Conservation (phyloP, 2,888 invertebrate genomes). For the Tribolium freemani region DNA sequence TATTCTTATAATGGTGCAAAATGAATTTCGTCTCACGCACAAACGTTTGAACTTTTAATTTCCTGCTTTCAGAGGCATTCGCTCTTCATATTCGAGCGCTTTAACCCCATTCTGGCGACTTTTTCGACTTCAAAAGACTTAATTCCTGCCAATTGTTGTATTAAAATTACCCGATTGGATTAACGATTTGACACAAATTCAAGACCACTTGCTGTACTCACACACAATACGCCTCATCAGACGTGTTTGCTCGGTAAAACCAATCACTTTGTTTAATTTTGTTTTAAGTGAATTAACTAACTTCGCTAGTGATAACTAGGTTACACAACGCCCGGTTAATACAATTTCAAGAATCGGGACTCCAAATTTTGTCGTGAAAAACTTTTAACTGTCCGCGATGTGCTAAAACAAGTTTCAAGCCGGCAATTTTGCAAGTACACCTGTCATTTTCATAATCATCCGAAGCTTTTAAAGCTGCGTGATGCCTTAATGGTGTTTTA, state of each 20-base stretch:
- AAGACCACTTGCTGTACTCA: background rate
- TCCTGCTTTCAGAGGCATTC: constrained; percentile 60
- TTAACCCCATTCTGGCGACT: constrained; percentile 24
- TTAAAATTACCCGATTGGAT: constrained; percentile 9
- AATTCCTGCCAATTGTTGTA: constrained; percentile 15
- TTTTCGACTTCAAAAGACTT: constrained; percentile 13
- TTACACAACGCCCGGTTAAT: constrained; percentile 6
- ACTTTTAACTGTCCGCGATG: background rate
- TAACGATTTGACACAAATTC: background rate
- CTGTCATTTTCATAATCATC: background rate
- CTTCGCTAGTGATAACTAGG: constrained; percentile 41
- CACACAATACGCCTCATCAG: constrained; percentile 13
- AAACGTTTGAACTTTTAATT: constrained; percentile 63
- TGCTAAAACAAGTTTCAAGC: too few relatives aligned
- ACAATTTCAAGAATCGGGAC: background rate
- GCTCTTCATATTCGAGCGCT: constrained; percentile 38
- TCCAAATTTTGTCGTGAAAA: background rate
- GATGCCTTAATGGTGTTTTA: constrained; percentile 13
- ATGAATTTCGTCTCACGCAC: constrained; percentile 57
- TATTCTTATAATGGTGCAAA: constrained; percentile 49
- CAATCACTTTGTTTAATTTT: constrained; percentile 36
- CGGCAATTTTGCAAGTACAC: background rate
- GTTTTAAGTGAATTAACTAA: constrained; percentile 34
- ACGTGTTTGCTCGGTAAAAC: constrained; percentile 25
- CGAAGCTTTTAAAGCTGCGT: constrained; percentile 18